Base-by-base conservation (phyloP, 2,888 invertebrate genomes). In the Pterostichus niger region DNA sequence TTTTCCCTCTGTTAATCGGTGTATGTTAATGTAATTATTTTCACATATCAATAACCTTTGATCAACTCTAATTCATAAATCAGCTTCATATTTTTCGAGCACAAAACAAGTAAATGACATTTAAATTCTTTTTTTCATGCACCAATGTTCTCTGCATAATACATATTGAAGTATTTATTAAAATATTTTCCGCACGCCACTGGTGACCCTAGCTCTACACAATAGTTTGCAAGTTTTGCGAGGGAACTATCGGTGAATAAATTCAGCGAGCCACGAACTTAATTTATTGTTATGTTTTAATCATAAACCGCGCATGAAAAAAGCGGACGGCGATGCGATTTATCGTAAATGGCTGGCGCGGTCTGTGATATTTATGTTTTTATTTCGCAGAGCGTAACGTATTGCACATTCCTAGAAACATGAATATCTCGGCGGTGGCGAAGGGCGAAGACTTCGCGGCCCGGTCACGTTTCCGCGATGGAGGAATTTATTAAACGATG, bases 271-370 rank as follows among this genome's bases (percentile, higher is more conserved):
- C 44, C 61, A 68, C 64, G 83, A 77, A 64, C 52, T 77, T 83
- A 83, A 83, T 83, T 83, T 83, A 83, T 83, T 83, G 77, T 76
- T 77, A 77, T 77, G 83, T 83, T 83, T 83, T 77, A 83, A 83
- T 77, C 83, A 77, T 83, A 83, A 83, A 83, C 77, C 83, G 83
- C 68, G 75, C 82, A 75, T 75, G 82, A 75, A 82, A 81, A 82
- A 82, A 71, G 73, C 73, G 52, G 54, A 64, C 49, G 40, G 33
- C 64, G 52, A 33, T 35, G 82, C 64, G 83, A 83, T 83, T 76
- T 77, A 77, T 77, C 68, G 80, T 73, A 81, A 73, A 59, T 81
- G 73, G 56, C 80, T 68, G 81, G 68, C 80, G 31, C 73, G 68
- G 54, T 33, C 31, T 61, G 52, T 15, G 77, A 77, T 83, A 83